Evolutionary conservation across 2,888 invertebrate species (phyloP).

Genomic region (Nymphalis urticae): DNA sequence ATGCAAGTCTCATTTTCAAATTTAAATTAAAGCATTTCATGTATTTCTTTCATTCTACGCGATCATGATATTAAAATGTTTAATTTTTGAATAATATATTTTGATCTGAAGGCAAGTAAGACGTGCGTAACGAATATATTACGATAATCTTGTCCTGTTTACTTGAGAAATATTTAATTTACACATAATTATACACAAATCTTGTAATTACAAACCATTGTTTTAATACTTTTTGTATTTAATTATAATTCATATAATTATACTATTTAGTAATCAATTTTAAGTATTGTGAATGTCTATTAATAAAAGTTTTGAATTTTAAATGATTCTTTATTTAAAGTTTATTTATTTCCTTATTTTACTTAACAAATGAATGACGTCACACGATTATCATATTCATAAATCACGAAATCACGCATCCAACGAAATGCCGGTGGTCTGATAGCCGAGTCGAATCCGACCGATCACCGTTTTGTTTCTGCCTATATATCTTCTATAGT

Average conservation of each 20-base stretch:
- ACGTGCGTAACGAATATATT: constrained; percentile 2
- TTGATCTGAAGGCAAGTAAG: no score
- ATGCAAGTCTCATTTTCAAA: background rate
- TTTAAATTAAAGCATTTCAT: background rate
- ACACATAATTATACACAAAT: constrained; percentile 8
- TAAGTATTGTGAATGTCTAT: background rate
- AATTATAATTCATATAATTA: background rate
- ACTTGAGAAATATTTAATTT: background rate
- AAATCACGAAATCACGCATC: constrained; percentile 32
- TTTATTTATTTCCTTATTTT: no score
- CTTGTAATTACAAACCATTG: background rate
- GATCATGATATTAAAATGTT: background rate
- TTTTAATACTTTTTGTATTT: background rate
- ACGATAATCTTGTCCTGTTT: constrained; percentile 6
- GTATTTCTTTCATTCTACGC: background rate
- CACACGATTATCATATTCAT: constrained; percentile 33
- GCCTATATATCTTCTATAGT: constrained; percentile 45
- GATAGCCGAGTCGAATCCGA: constrained; percentile 58
- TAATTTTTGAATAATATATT: no score
- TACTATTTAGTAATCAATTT: background rate
- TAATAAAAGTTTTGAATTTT: background rate
- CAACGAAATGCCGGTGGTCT: constrained; percentile 36
- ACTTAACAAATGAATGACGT: constrained; percentile 17
- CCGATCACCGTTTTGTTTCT: constrained; percentile 65
- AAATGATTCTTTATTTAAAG: background rate